Conservation (phyloP, 2,888 invertebrate genomes). For the Steromphala cineraria region DNA sequence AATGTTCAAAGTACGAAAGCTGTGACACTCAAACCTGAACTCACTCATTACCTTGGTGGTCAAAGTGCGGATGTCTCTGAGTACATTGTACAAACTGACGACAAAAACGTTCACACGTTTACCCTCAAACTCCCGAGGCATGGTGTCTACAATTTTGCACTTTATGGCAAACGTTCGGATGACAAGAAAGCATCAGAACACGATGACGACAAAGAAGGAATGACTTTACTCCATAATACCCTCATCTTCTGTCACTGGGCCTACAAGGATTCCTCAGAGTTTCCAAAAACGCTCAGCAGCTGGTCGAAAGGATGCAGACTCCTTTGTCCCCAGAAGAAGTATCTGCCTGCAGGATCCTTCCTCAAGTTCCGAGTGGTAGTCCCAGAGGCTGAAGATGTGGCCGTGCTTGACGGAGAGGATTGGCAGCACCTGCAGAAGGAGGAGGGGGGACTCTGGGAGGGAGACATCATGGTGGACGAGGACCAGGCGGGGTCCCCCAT, state of each 20-base stretch:
- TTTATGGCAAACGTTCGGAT: neutral
- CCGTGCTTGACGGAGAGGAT: neutral
- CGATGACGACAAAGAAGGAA: constrained; percentile 1
- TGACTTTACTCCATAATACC: constrained; percentile 1
- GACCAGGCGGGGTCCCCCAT: neutral
- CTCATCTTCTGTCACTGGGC: constrained; percentile 22
- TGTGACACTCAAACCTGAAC: neutral
- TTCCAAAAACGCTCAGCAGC: neutral
- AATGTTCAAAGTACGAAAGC: constrained; percentile 5
- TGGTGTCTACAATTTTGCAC: constrained; percentile 3
- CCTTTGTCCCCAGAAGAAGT: neutral
- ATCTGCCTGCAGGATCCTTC: neutral
- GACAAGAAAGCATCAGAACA: neutral
- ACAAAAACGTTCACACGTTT: constrained; percentile 1
- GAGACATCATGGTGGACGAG: constrained; percentile 14
- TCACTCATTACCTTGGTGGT: neutral
- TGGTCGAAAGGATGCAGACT: neutral
- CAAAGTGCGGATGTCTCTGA: neutral
- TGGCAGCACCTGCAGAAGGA: constrained; percentile 17
- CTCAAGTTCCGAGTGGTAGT: neutral
- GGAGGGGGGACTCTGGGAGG: constrained; percentile 1
- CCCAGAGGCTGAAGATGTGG: constrained; percentile 15
- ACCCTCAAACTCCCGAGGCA: constrained; percentile 6
- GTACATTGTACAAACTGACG: neutral
- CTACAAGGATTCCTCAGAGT: neutral